These are phyloP conservation scores for Suncus etruscus DNA, from an alignment of 2,113 vertebrate genomes.

Conservation along the genomic window DNA sequence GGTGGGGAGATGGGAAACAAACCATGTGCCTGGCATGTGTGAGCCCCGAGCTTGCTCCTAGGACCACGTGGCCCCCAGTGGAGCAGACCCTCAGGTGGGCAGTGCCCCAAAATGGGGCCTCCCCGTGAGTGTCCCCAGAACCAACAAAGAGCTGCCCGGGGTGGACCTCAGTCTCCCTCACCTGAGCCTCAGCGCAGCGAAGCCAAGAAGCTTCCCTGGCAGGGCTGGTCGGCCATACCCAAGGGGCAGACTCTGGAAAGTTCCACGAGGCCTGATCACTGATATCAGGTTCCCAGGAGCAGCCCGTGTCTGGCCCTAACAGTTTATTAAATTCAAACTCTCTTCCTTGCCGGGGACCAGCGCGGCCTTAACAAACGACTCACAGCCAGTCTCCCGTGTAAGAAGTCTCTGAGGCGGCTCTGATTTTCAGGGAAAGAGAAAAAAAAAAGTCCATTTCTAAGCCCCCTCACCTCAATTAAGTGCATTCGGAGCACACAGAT, in stretches of 20 bases:
- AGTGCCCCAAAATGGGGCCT: too few species aligned
- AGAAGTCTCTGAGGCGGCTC: neutral
- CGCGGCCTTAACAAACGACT: neutral
- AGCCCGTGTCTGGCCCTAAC: neutral
- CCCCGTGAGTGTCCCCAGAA: too few species aligned
- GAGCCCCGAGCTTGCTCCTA: too few species aligned
- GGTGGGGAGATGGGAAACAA: too few species aligned
- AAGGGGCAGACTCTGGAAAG: neutral
- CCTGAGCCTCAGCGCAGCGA: too few species aligned
- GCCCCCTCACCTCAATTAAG: conserved; percentile 15
- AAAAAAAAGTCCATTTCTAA: neutral
- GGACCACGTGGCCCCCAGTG: too few species aligned
- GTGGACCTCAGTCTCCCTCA: too few species aligned
- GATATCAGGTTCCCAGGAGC: neutral
- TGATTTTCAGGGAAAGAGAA: neutral
- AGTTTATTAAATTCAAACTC: neutral
- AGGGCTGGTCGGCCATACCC: too few species aligned
- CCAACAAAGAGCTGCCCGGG: too few species aligned
- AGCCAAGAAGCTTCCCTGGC: too few species aligned
- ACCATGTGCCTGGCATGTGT: too few species aligned
- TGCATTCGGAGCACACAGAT: conserved; percentile 12
- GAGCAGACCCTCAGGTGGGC: too few species aligned
- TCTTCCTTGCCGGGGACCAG: neutral
- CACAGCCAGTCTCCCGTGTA: neutral
- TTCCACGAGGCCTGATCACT: neutral